Evolutionary conservation across 2,797 vertebrate species (phyloP), one percentile per base, ranked within the genome.

Genomic region (Onychomys arenicola): DNA sequence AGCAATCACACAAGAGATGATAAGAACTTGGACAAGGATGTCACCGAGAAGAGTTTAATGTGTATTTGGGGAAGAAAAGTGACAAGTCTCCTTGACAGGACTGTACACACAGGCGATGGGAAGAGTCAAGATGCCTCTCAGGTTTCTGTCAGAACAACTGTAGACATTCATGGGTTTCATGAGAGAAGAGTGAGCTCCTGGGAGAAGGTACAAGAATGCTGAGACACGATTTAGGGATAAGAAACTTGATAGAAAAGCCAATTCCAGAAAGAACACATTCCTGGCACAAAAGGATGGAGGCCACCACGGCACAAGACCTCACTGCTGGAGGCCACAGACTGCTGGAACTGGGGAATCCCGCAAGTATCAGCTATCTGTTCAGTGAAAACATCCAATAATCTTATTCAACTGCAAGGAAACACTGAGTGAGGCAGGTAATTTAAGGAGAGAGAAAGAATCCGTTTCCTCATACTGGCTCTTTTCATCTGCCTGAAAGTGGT

Each of bases 211-310:
- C 19, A 59, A 87, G 46, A 46, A 73, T 6, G 37, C 73, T 8
- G 17, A 91, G 92, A 85, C 69, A 90, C 6, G 29, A 21, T 92
- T 91, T 73, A 27, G 37, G 37, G 46, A n/a, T 59, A 40, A n/a
- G 8, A 11, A 88, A 63, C 25, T 52, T 71, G 23, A 52, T 19
- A 69, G 67, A 83, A 21, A 78, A 77, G 46, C 49, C 34, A 23
- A 25, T 95, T 95, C 29, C 75, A 83, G 78, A 90, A 21, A 95
- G 82, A 61, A 80, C 61, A 59, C 49, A 23, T 89, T 93, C 73
- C 67, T 90, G 90, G 61, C 63, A 13, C 65, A 6, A 25, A 52
- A 83, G 25, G 65, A 37, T 34, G 73, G 34, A 59, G 29, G 2
- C 52, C 21, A 27, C 69, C 11, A 6, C 13, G 40, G 49, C 49